Conservation (phyloP, 2,113 vertebrate genomes). For the Trogon melanurus region DNA sequence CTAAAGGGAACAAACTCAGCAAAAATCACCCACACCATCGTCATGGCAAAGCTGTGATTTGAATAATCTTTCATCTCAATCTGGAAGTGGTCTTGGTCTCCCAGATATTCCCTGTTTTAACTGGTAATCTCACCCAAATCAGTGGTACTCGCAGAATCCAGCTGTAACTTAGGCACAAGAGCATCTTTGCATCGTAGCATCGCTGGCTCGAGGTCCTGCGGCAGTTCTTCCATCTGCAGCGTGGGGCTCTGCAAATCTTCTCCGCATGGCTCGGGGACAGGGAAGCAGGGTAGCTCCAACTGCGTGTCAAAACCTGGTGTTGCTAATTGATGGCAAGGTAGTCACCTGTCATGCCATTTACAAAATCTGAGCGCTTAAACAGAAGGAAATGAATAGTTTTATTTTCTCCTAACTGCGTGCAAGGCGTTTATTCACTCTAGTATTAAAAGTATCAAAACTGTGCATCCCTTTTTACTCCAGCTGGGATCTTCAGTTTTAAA, state of each 20-base stretch:
- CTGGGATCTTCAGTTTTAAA: not conserved
- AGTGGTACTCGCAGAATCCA: not conserved
- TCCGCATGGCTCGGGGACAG: not conserved
- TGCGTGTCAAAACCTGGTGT: not conserved
- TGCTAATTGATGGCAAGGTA: not conserved
- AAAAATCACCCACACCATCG: not conserved
- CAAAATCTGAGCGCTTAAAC: not conserved
- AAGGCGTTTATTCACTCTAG: not conserved
- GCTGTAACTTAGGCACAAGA: not conserved
- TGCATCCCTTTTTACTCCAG: not conserved
- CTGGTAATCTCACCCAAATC: rapidly evolving
- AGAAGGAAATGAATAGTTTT: not conserved
- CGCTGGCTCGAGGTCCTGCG: rapidly evolving
- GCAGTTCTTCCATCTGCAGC: not conserved
- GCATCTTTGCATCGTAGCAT: not conserved
- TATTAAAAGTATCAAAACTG: not conserved
- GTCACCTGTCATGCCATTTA: not conserved
- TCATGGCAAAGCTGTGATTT: not conserved
- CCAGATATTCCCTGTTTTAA: not conserved
- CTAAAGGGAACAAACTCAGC: not conserved
- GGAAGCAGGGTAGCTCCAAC: not conserved
- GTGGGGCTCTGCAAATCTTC: not conserved
- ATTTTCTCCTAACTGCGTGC: not conserved
- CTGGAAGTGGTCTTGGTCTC: not conserved
- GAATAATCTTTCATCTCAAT: not conserved